phyloP scores from a whole-genome alignment of 2,113 vertebrate species.

The Scortum barcoo region DNA sequence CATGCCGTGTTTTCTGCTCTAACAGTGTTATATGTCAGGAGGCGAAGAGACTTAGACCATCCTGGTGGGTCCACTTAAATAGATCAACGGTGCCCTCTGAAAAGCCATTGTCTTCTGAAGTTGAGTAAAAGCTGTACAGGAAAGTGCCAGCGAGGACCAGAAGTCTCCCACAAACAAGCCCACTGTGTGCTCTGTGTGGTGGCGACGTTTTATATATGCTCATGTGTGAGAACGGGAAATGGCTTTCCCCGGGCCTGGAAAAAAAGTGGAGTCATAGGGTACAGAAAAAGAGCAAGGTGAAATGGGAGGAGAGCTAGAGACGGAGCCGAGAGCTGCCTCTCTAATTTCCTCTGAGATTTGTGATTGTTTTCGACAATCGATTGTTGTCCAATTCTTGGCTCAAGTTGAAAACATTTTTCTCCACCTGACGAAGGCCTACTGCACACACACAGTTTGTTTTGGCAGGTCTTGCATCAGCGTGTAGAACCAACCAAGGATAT shows the following conservation, averaged over 20 bases:
- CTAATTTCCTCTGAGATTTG: constrained; percentile 44
- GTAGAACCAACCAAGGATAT: constrained; percentile 19
- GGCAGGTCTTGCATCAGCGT: constrained; percentile 27
- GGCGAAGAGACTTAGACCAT: constrained; percentile 9
- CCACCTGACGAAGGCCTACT: constrained; percentile 11
- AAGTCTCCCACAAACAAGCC: constrained; percentile 63
- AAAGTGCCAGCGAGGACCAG: constrained; percentile 44
- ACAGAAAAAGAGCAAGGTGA: constrained; percentile 35
- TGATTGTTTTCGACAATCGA: constrained; percentile 53
- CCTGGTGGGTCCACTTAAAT: constrained; percentile 43
- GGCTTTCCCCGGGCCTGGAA: constrained; percentile 31
- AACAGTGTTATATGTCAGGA: constrained; percentile 22
- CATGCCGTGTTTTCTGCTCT: constrained; percentile 30
- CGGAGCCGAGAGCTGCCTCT: constrained; percentile 38
- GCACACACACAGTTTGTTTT: constrained; percentile 36
- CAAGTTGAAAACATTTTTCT: constrained; percentile 33
- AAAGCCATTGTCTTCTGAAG: constrained; percentile 44
- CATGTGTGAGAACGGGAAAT: constrained; percentile 75
- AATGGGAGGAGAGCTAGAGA: constrained; percentile 8
- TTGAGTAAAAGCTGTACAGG: constrained; percentile 49
- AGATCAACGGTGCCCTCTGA: constrained; percentile 30
- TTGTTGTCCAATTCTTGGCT: constrained; percentile 49
- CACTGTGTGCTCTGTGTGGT: constrained; percentile 54
- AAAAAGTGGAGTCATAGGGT: constrained; percentile 58
- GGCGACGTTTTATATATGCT: constrained; percentile 62